Evolutionary conservation across 92 coral and sea anemone species (phyloP).

Genomic region (Phymanthus crucifer): DNA sequence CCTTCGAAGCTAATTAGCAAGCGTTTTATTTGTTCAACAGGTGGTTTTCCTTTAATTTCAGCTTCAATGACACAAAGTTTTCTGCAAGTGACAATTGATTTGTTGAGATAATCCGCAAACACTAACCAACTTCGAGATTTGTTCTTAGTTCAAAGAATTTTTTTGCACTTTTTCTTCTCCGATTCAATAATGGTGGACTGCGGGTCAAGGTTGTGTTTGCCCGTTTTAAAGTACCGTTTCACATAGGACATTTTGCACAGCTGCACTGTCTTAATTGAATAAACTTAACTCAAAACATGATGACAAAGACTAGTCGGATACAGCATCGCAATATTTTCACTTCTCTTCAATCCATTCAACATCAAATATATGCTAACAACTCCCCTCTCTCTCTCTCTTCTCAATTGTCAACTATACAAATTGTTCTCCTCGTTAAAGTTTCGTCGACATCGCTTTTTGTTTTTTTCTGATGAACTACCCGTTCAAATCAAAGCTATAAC

Average conservation of each 20-base stretch:
- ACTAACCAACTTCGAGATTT: constrained; percentile 1
- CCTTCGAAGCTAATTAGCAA: constrained; percentile 1
- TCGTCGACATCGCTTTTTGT: background rate
- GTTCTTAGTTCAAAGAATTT: background rate
- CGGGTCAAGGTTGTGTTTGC: background rate
- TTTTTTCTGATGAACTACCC: background rate
- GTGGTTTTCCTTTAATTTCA: constrained; percentile 2
- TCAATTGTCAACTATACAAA: background rate
- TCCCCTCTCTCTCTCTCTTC: background rate
- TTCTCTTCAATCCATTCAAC: background rate
- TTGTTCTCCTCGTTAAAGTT: background rate
- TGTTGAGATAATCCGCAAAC: constrained; percentile 8
- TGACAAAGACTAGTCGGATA: no score
- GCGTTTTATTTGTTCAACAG: background rate
- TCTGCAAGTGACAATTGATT: background rate
- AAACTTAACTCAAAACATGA: no score
- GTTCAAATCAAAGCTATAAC: background rate
- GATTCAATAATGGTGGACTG: background rate
- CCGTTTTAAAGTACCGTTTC: background rate
- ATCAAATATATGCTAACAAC: background rate
- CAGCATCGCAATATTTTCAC: background rate
- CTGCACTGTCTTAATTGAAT: background rate
- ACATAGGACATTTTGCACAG: background rate
- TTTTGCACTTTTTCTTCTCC: background rate
- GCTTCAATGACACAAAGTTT: background rate